These are phyloP conservation scores for Cetonia aurata DNA, from an alignment of 2,888 invertebrate genomes.

Conservation along the genomic window DNA sequence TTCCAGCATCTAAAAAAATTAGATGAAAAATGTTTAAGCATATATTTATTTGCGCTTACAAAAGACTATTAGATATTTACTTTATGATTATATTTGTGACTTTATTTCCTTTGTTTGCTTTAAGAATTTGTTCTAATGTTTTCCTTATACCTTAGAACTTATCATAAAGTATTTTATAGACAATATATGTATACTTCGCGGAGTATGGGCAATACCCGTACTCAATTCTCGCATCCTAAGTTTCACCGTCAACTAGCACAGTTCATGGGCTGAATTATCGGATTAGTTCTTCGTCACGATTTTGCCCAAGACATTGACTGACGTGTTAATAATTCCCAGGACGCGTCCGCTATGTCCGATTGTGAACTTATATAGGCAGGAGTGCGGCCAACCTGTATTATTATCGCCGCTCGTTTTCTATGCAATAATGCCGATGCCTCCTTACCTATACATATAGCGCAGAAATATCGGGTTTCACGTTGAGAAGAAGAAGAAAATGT, in stretches of 20 bases:
- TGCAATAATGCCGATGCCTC: not conserved
- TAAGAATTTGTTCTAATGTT: too few relatives aligned
- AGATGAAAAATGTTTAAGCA: too few relatives aligned
- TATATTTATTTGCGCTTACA: too few relatives aligned
- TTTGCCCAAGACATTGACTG: conserved; percentile 10
- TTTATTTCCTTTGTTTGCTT: too few relatives aligned
- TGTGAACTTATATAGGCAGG: not conserved
- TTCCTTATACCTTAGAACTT: too few relatives aligned
- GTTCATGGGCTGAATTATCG: conserved; percentile 17
- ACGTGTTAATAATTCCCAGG: conserved; percentile 27
- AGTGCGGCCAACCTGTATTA: not conserved
- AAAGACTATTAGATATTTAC: too few relatives aligned
- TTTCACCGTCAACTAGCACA: conserved; percentile 20
- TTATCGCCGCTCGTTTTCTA: conserved; percentile 13
- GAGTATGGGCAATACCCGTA: not conserved
- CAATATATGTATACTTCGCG: not conserved
- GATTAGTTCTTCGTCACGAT: conserved; percentile 31
- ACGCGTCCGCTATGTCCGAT: conserved; percentile 17
- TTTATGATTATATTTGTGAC: too few relatives aligned
- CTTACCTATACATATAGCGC: not conserved
- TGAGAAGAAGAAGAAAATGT: conserved; percentile 10
- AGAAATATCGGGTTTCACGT: conserved; percentile 15
- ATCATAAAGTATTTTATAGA: too few relatives aligned
- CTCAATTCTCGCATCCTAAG: not conserved
- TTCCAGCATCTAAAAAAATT: too few relatives aligned